Evolutionary conservation across 2,888 invertebrate genomes (phyloP).

Genomic region (Drosophila borborema): DNA sequence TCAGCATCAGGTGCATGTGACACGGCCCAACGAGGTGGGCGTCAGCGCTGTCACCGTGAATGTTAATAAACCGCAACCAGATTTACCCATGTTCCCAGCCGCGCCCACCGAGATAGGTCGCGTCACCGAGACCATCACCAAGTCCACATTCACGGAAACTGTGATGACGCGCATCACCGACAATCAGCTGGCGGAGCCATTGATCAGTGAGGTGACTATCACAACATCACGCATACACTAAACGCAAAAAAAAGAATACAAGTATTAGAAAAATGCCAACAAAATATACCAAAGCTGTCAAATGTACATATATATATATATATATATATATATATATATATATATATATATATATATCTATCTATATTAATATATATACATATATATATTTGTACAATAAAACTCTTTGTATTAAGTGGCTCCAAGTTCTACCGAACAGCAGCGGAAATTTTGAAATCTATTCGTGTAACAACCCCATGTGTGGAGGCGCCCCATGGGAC

Average conservation of each 20-base stretch:
- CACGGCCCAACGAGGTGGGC: constrained; percentile 84
- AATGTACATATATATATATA: neutral
- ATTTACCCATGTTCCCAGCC: constrained; percentile 91
- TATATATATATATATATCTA: neutral
- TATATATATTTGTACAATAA: constrained; percentile 17
- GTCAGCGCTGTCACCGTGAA: constrained; percentile 91
- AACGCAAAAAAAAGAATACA: constrained; percentile 48
- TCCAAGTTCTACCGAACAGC: constrained; percentile 16
- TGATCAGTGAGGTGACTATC: constrained; percentile 94
- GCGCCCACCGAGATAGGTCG: constrained; percentile 93
- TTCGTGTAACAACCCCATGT: constrained; percentile 24
- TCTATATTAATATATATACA: constrained; percentile 15
- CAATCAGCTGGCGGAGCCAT: constrained; percentile 93
- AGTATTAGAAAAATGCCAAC: constrained; percentile 28
- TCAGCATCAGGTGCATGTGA: constrained; percentile 87
- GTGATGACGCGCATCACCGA: constrained; percentile 97
- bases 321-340: neutral
- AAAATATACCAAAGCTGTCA: constrained; percentile 28
- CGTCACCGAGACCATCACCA: constrained; percentile 97
- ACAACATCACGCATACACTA: constrained; percentile 81
- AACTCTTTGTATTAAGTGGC: constrained; percentile 51
- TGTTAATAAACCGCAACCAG: constrained; percentile 91
- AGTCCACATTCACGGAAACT: constrained; percentile 97
- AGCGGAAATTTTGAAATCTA: constrained; percentile 23
- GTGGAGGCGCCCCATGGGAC: constrained; percentile 20